Evolutionary conservation across 2,888 invertebrate species (phyloP).

Genomic region (Branchipolynoe longqiensis): DNA sequence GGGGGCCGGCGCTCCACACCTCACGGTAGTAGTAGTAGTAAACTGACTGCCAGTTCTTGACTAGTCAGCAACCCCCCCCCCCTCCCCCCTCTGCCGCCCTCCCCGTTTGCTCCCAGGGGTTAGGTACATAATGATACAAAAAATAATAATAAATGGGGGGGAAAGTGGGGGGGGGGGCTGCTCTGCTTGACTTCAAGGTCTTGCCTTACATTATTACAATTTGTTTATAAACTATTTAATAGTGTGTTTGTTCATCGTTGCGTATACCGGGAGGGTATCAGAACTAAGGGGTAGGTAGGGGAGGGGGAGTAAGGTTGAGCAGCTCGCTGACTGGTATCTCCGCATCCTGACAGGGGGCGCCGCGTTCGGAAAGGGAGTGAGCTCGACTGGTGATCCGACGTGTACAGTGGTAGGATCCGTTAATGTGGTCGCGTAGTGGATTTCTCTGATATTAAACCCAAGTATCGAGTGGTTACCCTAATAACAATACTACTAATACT

Average conservation of each 20-base stretch:
- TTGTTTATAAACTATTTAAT: constrained; percentile 3
- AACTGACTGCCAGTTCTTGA: constrained; percentile 25
- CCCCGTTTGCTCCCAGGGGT: too few relatives aligned
- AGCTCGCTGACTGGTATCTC: neutral
- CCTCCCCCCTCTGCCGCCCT: too few relatives aligned
- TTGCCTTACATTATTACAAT: constrained; percentile 41
- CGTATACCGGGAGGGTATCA: neutral
- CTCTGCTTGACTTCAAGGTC: constrained; percentile 35
- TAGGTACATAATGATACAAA: too few relatives aligned
- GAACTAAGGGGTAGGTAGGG: neutral
- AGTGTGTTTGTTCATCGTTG: constrained; percentile 43
- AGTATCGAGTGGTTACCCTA: constrained; percentile 26
- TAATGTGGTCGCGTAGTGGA: constrained; percentile 26
- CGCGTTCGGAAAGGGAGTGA: neutral
- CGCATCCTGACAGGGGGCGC: neutral
- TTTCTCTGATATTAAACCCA: constrained; percentile 18
- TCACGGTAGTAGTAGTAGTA: too few relatives aligned
- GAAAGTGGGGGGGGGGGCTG: neutral
- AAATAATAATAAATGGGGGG: too few relatives aligned
- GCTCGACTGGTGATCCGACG: neutral
- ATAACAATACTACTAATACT: neutral
- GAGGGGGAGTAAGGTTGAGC: constrained; percentile 1
- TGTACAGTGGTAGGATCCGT: constrained; percentile 17
- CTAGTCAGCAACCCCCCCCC: neutral
- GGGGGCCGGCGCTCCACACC: neutral